Percentiles rank a stretch among this genome's conserved stretches.
These are phyloP conservation scores for Microctonus hyperodae DNA, from an alignment of 2,888 invertebrate genomes.

Conservation along the genomic window DNA sequence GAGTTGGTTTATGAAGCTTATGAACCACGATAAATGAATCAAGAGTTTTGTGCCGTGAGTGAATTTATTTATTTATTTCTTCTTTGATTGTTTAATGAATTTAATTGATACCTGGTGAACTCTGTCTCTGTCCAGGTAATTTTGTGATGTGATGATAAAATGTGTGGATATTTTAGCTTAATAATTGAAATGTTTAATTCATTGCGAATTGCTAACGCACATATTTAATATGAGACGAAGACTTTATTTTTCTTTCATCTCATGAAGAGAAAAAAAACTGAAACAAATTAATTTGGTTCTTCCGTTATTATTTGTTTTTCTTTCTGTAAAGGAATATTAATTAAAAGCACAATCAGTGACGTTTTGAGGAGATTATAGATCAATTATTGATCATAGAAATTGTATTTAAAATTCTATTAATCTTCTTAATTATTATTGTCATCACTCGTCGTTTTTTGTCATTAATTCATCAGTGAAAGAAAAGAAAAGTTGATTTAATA, in stretches of 20 bases:
- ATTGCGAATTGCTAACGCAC: background rate
- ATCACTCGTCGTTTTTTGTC: too few relatives aligned
- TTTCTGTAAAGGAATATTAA: background rate
- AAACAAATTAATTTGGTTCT: background rate
- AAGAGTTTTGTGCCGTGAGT: background rate
- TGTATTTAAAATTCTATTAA: too few relatives aligned
- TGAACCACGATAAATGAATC: conserved; percentile 56
- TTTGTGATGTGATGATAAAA: background rate
- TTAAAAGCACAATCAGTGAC: background rate
- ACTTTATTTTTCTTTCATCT: conserved; percentile 15
- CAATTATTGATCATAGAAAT: too few relatives aligned
- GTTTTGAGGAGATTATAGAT: too few relatives aligned
- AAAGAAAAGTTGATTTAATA: too few relatives aligned
- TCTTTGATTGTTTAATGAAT: background rate
- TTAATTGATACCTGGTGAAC: background rate
- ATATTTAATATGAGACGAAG: conserved; percentile 26
- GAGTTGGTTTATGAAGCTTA: conserved; percentile 59
- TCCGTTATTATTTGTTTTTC: background rate
- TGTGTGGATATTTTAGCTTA: background rate
- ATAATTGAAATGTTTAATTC: background rate
- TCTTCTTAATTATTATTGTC: too few relatives aligned
- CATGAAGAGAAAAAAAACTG: background rate
- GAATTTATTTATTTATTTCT: background rate
- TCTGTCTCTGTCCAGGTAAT: background rate
- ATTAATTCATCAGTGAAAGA: too few relatives aligned